Conservation (phyloP, 2,797 vertebrate genomes). For the Prunella strophiata region DNA sequence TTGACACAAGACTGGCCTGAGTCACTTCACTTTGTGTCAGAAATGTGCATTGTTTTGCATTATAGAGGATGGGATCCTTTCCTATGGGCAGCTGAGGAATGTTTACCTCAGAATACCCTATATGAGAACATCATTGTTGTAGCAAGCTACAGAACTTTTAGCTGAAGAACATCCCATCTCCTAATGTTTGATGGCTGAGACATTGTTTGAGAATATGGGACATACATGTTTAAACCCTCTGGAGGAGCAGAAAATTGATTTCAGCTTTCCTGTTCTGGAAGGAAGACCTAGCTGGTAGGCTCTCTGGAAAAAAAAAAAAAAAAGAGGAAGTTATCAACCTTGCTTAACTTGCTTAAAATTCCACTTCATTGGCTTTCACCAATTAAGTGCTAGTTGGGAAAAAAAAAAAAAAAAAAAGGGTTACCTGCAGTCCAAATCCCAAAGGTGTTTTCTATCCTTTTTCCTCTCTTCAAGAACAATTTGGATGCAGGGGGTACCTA, state of each 20-base stretch:
- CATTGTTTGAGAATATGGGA: background rate
- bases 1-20: background rate
- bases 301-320: background rate
- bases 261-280: background rate
- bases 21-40: background rate
- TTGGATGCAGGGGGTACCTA: background rate
- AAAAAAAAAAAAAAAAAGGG: background rate
- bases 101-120: background rate
- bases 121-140: background rate
- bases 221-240: background rate
- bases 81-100: background rate
- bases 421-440: background rate
- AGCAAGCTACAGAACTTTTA: background rate
- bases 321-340: background rate
- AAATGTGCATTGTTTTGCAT: rapidly evolving
- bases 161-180: background rate
- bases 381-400: background rate
- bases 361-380: background rate
- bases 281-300: background rate
- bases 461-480: background rate
- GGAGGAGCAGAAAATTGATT: background rate
- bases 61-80: background rate
- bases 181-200: background rate
- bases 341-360: background rate
- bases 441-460: background rate